These are phyloP conservation scores for Dryobotodes eremita DNA, from an alignment of 2,888 invertebrate genomes.

Conservation along the genomic window DNA sequence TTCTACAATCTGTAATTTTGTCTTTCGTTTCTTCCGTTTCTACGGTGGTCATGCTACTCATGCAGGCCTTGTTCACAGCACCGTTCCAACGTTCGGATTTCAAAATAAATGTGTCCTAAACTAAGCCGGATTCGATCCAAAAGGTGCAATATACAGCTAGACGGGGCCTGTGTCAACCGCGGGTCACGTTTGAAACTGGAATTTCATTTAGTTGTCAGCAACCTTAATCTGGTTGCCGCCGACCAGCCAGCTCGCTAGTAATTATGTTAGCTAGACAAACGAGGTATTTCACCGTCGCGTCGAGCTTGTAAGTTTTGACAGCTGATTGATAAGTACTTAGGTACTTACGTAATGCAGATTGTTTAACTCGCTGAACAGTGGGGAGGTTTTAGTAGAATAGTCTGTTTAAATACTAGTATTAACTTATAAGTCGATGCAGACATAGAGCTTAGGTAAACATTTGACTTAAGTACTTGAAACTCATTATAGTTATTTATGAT, in stretches of 20 bases:
- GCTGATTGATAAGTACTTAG: slow-evolving; percentile 59
- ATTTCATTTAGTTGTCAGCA: slow-evolving; percentile 77
- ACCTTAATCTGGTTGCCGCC: slow-evolving; percentile 71
- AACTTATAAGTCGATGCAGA: not conserved
- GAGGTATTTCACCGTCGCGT: slow-evolving; percentile 56
- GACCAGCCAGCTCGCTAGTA: slow-evolving; percentile 44
- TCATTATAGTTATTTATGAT: no score
- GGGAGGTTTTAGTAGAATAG: slow-evolving; percentile 31
- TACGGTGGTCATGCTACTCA: no score
- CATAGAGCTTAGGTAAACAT: not conserved
- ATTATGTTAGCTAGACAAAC: slow-evolving; percentile 68
- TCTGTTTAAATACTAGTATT: slow-evolving; percentile 20
- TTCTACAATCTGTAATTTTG: no score
- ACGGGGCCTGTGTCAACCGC: slow-evolving; percentile 58
- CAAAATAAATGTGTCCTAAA: slow-evolving; percentile 24
- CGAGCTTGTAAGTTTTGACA: slow-evolving; percentile 62
- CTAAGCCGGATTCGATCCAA: slow-evolving; percentile 33
- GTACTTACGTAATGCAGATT: slow-evolving; percentile 23
- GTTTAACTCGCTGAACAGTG: slow-evolving; percentile 1
- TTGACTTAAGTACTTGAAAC: not conserved
- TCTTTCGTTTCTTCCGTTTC: no score
- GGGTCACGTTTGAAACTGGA: slow-evolving; percentile 69
- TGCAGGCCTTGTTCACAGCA: not conserved
- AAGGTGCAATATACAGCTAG: slow-evolving; percentile 38
- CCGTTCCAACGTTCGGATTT: slow-evolving; percentile 1